Percentiles rank a stretch among this genome's conserved stretches.
Conservation (phyloP, 1,140 invertebrate genomes). For the Tetragnatha versicolor region DNA sequence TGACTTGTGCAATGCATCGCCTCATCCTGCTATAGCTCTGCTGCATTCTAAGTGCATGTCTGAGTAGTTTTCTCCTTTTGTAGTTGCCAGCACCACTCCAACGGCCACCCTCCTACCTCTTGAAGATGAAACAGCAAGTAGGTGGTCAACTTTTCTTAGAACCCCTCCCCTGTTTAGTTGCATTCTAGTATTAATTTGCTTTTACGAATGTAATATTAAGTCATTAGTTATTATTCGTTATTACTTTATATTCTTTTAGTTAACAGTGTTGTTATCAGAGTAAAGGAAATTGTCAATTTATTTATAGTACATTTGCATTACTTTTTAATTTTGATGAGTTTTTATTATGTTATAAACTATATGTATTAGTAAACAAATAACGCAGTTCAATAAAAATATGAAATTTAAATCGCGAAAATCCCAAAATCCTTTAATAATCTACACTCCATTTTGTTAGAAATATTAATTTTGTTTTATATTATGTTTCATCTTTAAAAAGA, state of each 20-base stretch:
- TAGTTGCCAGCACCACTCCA: slow-evolving; percentile 28
- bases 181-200: neutral
- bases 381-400: no score
- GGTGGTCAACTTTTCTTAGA: neutral
- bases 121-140: slow-evolving; percentile 35
- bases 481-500: no score
- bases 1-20: no score
- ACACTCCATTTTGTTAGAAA: no score
- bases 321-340: neutral
- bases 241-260: neutral
- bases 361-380: no score
- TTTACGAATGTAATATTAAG: neutral
- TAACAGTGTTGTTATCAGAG: neutral
- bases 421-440: no score
- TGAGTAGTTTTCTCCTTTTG: slow-evolving; percentile 10
- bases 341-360: no score
- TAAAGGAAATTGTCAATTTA: neutral
- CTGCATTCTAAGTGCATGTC: neutral
- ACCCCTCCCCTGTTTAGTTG: neutral
- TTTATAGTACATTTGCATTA: neutral
- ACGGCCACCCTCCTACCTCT: slow-evolving; percentile 3
- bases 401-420: no score
- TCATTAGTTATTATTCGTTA: neutral
- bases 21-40: neutral
- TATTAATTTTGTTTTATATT: no score